Base-by-base conservation (phyloP, 2,113 vertebrate genomes). In the Emydura subglobosa region DNA sequence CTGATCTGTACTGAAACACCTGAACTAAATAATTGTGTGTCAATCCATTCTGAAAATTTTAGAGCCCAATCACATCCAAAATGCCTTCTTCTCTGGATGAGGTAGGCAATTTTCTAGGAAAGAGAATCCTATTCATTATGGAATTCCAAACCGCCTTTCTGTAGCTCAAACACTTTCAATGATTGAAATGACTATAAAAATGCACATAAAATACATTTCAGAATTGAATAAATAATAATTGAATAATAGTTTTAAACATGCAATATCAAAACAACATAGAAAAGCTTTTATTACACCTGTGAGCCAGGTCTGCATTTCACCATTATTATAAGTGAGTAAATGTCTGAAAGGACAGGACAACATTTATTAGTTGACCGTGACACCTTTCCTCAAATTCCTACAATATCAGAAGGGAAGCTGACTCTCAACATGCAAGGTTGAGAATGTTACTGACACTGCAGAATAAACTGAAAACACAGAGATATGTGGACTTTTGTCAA, bases 401-500 rank as follows among this genome's bases (percentile, higher is more conserved):
- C 57, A 39, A 22, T 72, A 1, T 81, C n/a, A 44, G 51, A 72
- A 89, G 65, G 9, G 10, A 24, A 0, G 2, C 12, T 4, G 85
- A 79, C 31, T 85, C 89, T 95, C 50, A 55, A 82, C 39, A 57
- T 6, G 72, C 14, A 27, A 42, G 61, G 65, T 72, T 89, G 79
- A 74, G 27, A 79, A 21, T 25, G 42, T 81, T 82, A 83, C 61
- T 83, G 95, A 86, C 74, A 72, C 11, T 91, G 44, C 39, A 83
- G 81, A 91, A 88, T 29, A 91, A 83, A 55, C 50, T 90, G 68
- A 90, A 96, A 95, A 51, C 54, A 94, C 91, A 85, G 59, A 39
- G 34, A n/a, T n/a, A 72, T 72, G 93, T 94, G 34, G 90, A 92
- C 27, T 96, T 92, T 85, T 85, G 55, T 94, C 90, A 87, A 95